Percentiles rank a stretch among this genome's conserved stretches.
These are phyloP conservation scores for Philereme vetulata DNA, from an alignment of 2,888 invertebrate species.

Conservation along the genomic window DNA sequence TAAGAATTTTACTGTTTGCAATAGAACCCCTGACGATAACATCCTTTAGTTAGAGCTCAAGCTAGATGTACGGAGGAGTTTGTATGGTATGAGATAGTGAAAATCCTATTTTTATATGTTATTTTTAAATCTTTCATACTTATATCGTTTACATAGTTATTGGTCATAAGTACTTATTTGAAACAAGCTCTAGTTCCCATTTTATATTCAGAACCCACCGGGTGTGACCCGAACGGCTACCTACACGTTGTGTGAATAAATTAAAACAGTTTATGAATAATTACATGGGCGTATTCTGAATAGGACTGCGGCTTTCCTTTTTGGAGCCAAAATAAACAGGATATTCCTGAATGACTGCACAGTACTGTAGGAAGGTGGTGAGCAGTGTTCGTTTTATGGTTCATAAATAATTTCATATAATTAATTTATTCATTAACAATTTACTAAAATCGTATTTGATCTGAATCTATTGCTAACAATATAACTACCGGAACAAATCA, in stretches of 20 bases:
- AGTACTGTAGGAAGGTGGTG: too few species aligned
- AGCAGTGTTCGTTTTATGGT: too few species aligned
- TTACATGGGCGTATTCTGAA: constrained; percentile 26
- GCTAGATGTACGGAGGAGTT: background rate
- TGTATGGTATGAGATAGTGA: background rate
- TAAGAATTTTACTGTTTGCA: too few species aligned
- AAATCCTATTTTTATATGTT: too few species aligned
- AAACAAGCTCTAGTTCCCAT: constrained; percentile 16
- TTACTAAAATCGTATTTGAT: too few species aligned
- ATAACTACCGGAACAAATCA: too few species aligned
- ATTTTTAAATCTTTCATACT: too few species aligned
- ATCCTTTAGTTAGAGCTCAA: background rate
- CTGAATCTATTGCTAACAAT: too few species aligned
- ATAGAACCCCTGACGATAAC: too few species aligned
- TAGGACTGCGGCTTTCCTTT: constrained; percentile 18
- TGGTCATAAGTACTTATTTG: constrained; percentile 8
- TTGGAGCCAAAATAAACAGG: constrained; percentile 26
- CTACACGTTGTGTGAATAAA: constrained; percentile 31
- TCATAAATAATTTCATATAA: too few species aligned
- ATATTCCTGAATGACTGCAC: background rate
- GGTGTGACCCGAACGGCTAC: constrained; percentile 28
- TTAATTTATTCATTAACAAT: too few species aligned
- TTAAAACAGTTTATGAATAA: constrained; percentile 32
- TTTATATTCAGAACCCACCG: constrained; percentile 22
- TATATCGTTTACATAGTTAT: constrained; percentile 10